A percentile compares a stretch with the other conserved stretches of the same genome.
phyloP scores from a whole-genome alignment of 2,888 invertebrate species.

The Kuschelorhynchus macadamiae region DNA sequence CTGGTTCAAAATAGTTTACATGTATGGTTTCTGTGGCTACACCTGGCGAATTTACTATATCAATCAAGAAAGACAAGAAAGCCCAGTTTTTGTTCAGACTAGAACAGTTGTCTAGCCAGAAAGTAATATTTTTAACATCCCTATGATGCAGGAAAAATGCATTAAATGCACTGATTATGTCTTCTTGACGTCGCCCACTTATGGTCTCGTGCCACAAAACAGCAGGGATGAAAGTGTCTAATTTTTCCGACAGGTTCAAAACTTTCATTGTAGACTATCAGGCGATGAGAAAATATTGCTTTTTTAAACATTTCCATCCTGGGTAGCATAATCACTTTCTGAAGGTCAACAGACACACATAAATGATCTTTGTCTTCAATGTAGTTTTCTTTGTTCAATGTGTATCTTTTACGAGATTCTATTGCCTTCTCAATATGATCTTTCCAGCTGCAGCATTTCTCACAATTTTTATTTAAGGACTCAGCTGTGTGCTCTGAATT shows the following conservation, averaged over 20 bases:
- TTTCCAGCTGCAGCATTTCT: conserved; percentile 24
- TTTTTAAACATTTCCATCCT: conserved; percentile 30
- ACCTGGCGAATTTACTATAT: too few relatives aligned
- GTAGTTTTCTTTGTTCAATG: conserved; percentile 22
- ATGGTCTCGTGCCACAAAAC: conserved; percentile 49
- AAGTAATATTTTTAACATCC: conserved; percentile 44
- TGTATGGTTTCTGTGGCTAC: too few relatives aligned
- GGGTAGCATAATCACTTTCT: conserved; percentile 43
- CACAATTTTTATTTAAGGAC: conserved; percentile 30
- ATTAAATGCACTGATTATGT: conserved; percentile 43
- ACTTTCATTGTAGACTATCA: too few relatives aligned
- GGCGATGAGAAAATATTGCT: too few relatives aligned
- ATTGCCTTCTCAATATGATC: conserved; percentile 33
- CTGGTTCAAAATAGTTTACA: conserved; percentile 23
- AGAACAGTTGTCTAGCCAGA: conserved; percentile 48
- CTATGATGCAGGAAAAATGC: conserved; percentile 35
- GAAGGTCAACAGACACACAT: conserved; percentile 33
- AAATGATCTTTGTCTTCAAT: conserved; percentile 23
- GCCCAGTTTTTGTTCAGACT: conserved; percentile 10
- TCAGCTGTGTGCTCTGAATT: conserved; percentile 33
- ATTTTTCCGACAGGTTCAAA: conserved; percentile 46
- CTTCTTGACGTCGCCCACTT: conserved; percentile 34
- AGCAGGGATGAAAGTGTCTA: background rate
- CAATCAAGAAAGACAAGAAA: too few relatives aligned
- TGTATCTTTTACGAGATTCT: conserved; percentile 26